Evolutionary conservation across 2,888 invertebrate genomes (phyloP), one percentile per base, ranked within the genome.

Genomic region (Melieria picta): DNA sequence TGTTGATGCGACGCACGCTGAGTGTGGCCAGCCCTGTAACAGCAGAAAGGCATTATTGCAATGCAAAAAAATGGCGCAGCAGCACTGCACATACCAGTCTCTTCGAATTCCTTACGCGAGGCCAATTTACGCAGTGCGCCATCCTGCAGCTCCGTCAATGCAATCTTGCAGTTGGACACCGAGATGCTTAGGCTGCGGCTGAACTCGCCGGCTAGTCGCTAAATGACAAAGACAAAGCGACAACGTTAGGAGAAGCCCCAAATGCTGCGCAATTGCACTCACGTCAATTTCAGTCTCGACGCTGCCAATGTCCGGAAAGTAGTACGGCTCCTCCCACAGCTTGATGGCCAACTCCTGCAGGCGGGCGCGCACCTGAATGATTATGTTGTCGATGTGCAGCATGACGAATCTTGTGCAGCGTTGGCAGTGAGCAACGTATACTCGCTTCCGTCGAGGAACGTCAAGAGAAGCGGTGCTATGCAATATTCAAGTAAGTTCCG

Each of bases 251-350:
- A 30, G 30, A 30, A 47, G n/a, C 6, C 4, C 4, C 16, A 48
- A 45, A 7, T 42, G 4, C 43, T 42, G 0, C 11, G 7, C 42
- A 42, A 45, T 10, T n/a, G 0, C 7, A 75, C 78, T 78, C 71
- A 86, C 87, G 72, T 86, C 85, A 55, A 87, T 77, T 69, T 86
- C 83, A 0, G 79, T 76, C 56, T 89, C 89, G 57, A 87, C 87
- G 67, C 88, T 79, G 3, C 89, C 89, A 52, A 86, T 81, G 43
- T 87, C 88, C 16, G 90, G 87, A 46, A 84, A 83, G 64, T 90
- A 90, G 82, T 91, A 94, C 0, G 94, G 94, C 13, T 90, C 88
- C 77, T 92, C 88, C 94, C 95, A 95, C 72, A 95, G 85, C 82
- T 93, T 93, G 5, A 94, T 88, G 76, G 90, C 89, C 71, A 91